Conservation (phyloP, 1,140 invertebrate species). For the Ceratitis capitata region DNA sequence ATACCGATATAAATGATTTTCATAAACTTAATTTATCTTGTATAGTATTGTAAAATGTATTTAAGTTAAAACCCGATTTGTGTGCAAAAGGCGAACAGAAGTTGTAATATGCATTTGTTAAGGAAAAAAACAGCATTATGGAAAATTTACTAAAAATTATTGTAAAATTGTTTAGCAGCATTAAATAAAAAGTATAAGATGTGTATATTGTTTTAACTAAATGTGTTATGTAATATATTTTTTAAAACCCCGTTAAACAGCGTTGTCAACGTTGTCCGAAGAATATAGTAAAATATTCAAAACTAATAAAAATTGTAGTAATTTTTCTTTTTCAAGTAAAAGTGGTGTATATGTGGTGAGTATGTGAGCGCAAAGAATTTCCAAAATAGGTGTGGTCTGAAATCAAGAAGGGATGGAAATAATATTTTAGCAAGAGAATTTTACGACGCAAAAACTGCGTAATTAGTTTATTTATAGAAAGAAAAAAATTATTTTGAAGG, state of each 20-base stretch:
- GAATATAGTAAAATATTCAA: constrained; percentile 23
- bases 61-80: not conserved
- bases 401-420: not conserved
- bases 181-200: not conserved
- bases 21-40: not conserved
- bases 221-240: not conserved
- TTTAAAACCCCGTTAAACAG: not conserved
- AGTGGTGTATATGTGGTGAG: not conserved
- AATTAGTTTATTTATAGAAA: not conserved
- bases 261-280: constrained; percentile 20
- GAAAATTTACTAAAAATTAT: not conserved
- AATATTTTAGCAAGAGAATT: not conserved
- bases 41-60: not conserved
- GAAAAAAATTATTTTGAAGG: not conserved
- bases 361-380: not conserved
- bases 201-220: not conserved
- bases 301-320: not conserved
- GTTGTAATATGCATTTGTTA: not conserved
- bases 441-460: not conserved
- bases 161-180: not conserved
- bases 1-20: not conserved
- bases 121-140: not conserved
- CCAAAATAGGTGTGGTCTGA: not conserved
- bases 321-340: not conserved
- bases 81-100: not conserved